Evolutionary conservation across 2,797 vertebrate genomes (phyloP).

Genomic region (Avahi laniger): DNA sequence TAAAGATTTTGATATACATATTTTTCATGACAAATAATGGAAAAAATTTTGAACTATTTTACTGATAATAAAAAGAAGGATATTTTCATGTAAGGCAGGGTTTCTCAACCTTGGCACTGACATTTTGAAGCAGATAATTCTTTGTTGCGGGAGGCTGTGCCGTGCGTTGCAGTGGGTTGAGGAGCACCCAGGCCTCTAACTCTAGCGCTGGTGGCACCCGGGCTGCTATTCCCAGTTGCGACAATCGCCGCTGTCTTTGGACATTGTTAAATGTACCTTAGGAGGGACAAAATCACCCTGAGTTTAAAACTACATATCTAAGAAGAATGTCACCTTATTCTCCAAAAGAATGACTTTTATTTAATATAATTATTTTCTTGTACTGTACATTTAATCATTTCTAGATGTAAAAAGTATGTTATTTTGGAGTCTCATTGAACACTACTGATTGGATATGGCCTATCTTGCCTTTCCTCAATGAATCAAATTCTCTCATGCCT

Average conservation of each 20-base stretch:
- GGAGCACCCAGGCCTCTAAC: background rate
- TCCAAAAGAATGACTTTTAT: background rate
- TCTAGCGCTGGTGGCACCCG: background rate
- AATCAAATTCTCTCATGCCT: conserved; percentile 39
- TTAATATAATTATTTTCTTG: conserved; percentile 17
- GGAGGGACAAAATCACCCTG: background rate
- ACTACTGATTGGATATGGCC: conserved; percentile 10
- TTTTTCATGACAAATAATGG: background rate
- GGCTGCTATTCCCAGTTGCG: background rate
- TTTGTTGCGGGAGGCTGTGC: background rate
- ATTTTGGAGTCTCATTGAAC: background rate
- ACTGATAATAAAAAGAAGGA: background rate
- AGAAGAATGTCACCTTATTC: background rate
- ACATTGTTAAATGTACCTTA: background rate
- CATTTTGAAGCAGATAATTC: background rate
- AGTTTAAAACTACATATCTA: background rate
- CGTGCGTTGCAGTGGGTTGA: rapidly evolving
- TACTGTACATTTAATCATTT: background rate
- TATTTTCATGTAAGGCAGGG: background rate
- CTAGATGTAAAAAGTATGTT: background rate
- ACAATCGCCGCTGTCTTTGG: background rate
- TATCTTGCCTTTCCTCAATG: conserved; percentile 14
- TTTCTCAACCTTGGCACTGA: background rate
- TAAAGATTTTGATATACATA: background rate
- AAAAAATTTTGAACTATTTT: background rate